phyloP scores from a whole-genome alignment of 2,797 vertebrate genomes.

The Bucorvus abyssinicus region DNA sequence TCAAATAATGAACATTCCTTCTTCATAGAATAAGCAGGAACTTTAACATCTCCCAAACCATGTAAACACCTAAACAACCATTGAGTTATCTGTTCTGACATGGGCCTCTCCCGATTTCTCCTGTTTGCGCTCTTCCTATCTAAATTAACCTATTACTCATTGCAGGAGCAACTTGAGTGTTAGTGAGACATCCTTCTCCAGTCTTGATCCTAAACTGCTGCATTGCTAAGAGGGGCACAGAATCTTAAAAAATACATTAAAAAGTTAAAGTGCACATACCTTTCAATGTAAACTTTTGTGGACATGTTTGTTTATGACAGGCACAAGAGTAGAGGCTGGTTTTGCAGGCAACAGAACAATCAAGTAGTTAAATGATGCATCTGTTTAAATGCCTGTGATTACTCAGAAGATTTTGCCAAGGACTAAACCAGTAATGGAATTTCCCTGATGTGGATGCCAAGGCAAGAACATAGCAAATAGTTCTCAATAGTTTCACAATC shows the following conservation, averaged over 20 bases:
- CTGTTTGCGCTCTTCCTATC: neutral
- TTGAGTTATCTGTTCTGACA: neutral
- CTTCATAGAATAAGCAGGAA: neutral
- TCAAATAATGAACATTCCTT: neutral
- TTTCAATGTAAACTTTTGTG: neutral
- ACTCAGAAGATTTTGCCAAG: neutral
- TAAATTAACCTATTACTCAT: neutral
- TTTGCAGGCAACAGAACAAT: neutral
- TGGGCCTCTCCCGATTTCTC: rapidly evolving
- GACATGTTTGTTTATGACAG: neutral
- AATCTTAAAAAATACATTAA: neutral
- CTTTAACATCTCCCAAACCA: neutral
- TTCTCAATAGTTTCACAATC: neutral
- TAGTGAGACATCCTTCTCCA: neutral
- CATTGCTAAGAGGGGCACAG: neutral
- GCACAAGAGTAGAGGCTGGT: neutral
- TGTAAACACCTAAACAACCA: neutral
- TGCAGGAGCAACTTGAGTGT: neutral
- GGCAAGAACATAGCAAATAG: neutral
- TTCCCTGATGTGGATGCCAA: neutral
- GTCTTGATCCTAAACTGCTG: neutral
- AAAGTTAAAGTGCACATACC: neutral
- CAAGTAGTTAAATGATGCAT: neutral
- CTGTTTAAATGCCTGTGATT: neutral
- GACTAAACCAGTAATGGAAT: neutral